Percentiles rank a stretch among this genome's conserved stretches.
Evolutionary conservation across 2,888 invertebrate species (phyloP).

Genomic region (Carabus problematicus): DNA sequence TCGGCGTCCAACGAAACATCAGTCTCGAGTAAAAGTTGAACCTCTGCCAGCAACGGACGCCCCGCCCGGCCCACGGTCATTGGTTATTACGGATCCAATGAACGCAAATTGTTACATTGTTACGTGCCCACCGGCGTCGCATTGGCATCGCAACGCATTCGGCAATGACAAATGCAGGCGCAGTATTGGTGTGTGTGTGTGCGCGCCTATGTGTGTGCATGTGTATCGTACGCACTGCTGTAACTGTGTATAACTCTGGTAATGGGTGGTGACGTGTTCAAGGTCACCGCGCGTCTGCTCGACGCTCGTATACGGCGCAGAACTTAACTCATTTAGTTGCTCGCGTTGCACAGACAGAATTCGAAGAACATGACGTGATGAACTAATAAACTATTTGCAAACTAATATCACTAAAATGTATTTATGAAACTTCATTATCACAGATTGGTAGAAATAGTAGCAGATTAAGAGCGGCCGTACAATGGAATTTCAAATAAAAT

Average conservation of each 20-base stretch:
- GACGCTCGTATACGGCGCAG: too few species aligned
- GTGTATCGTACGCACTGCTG: not conserved
- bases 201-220: not conserved
- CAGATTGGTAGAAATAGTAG: too few species aligned
- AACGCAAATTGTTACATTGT: slow-evolving; percentile 52
- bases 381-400: too few species aligned
- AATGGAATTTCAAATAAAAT: too few species aligned
- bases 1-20: slow-evolving; percentile 54
- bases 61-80: slow-evolving; percentile 54
- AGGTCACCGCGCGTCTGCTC: not conserved
- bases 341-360: too few species aligned
- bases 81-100: slow-evolving; percentile 55
- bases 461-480: too few species aligned
- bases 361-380: too few species aligned
- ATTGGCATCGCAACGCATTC: slow-evolving; percentile 12
- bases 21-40: slow-evolving; percentile 48
- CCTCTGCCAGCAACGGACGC: slow-evolving; percentile 29
- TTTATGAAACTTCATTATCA: too few species aligned
- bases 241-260: not conserved
- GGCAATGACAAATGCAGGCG: not conserved
- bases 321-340: too few species aligned
- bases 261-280: slow-evolving; percentile 1
- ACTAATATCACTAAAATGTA: too few species aligned
- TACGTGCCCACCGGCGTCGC: slow-evolving; percentile 25
- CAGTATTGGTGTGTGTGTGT: not conserved